Conservation (phyloP, 2,113 vertebrate genomes). For the Donacobius atricapilla region DNA sequence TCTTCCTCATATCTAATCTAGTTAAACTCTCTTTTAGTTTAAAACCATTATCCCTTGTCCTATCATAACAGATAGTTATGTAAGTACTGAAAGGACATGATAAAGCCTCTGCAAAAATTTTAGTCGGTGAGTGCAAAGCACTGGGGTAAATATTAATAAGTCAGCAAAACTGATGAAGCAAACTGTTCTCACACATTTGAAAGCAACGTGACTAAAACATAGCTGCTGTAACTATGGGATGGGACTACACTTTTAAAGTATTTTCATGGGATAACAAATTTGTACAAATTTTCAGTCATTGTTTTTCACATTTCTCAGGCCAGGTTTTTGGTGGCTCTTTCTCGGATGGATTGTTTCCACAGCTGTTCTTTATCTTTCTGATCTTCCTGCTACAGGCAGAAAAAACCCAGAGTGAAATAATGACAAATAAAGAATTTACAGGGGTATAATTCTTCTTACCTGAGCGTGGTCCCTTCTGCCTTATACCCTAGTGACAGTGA, state of each 20-base stretch:
- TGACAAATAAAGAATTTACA: not conserved
- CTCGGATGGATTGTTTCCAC: not conserved
- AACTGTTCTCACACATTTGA: not conserved
- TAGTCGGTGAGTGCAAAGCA: not conserved
- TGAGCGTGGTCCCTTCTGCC: fast-evolving
- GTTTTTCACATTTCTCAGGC: not conserved
- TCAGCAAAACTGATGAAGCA: not conserved
- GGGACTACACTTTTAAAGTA: not conserved
- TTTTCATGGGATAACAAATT: not conserved
- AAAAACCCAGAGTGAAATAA: not conserved
- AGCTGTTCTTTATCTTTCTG: not conserved
- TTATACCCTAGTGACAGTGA: not conserved
- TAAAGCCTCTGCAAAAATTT: not conserved
- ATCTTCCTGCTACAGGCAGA: not conserved
- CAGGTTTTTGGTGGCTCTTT: not conserved
- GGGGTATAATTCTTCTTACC: not conserved
- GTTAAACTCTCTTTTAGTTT: not conserved
- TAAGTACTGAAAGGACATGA: not conserved
- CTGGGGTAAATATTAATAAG: not conserved
- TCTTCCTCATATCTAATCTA: not conserved
- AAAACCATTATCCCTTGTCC: not conserved
- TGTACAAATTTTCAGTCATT: not conserved
- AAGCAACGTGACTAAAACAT: not conserved
- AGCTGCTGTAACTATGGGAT: not conserved
- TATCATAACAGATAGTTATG: not conserved